Evolutionary conservation across 2,113 vertebrate genomes (phyloP).

Genomic region (Eurystomus gularis): DNA sequence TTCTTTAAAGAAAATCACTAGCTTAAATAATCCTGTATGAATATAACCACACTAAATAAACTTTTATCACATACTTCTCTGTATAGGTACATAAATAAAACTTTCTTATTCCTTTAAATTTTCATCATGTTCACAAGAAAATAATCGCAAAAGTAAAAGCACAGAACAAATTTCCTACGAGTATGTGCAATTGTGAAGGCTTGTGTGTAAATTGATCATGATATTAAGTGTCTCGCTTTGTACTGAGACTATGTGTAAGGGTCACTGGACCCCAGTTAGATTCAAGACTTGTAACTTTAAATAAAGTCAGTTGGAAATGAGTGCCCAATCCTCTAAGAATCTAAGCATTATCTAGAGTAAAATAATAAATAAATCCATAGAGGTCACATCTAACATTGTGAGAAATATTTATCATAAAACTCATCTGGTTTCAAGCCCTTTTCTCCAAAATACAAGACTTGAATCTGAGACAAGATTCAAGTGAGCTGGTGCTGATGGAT

Average conservation of each 20-base stretch:
- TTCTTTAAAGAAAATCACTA: neutral
- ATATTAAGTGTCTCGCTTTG: neutral
- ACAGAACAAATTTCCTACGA: neutral
- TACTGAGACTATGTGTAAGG: neutral
- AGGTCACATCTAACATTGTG: neutral
- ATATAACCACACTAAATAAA: neutral
- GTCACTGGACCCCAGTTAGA: neutral
- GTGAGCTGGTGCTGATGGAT: neutral
- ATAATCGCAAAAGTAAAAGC: neutral
- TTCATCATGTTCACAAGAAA: neutral
- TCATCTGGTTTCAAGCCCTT: constrained; percentile 26
- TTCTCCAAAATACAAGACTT: constrained; percentile 3
- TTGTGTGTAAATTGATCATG: neutral
- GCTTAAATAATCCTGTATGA: neutral
- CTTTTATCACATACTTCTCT: neutral
- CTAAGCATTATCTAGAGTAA: neutral
- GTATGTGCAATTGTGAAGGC: neutral
- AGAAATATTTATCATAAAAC: neutral
- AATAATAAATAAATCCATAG: neutral
- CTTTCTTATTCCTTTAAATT: neutral
- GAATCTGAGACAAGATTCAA: neutral
- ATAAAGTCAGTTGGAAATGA: neutral
- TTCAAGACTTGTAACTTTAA: neutral
- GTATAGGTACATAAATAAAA: neutral
- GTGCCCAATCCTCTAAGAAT: neutral